Evolutionary conservation across 23 tunicate species (phyloP).

Genomic region (Styela clava): DNA sequence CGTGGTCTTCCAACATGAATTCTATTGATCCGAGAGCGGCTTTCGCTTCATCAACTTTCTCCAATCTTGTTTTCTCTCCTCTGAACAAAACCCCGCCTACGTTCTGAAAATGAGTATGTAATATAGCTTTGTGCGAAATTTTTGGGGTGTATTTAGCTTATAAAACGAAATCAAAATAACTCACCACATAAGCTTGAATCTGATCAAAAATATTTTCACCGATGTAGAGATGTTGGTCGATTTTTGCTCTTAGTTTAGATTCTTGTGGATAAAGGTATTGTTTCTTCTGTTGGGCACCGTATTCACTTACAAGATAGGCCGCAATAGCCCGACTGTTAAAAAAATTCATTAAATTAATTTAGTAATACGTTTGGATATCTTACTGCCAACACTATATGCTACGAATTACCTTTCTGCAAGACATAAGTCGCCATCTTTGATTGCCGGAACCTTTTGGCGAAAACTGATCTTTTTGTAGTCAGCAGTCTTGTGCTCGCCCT

Average conservation of each 20-base stretch:
- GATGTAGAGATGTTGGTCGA: slow-evolving; percentile 37
- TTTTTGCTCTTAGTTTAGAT: slow-evolving; percentile 34
- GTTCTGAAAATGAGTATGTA: slow-evolving; percentile 1
- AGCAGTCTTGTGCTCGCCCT: slow-evolving; percentile 25
- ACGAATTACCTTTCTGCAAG: slow-evolving; percentile 33
- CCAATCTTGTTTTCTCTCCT: slow-evolving; percentile 6
- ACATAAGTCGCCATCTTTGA: slow-evolving; percentile 30
- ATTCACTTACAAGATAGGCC: slow-evolving; percentile 49
- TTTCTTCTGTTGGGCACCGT: slow-evolving; percentile 32
- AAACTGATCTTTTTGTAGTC: slow-evolving; percentile 27
- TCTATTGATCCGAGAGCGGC: slow-evolving; percentile 5
- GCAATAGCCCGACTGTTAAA: slow-evolving; percentile 68
- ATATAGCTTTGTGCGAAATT: no score
- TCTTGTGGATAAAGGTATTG: slow-evolving; percentile 43
- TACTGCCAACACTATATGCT: no score
- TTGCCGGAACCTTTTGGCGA: slow-evolving; percentile 32
- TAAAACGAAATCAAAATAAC: no score
- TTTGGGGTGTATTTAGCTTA: no score
- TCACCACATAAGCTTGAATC: slow-evolving; percentile 6
- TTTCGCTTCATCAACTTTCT: slow-evolving; percentile 7
- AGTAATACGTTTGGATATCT: no score
- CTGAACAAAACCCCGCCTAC: slow-evolving; percentile 20
- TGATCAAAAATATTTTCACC: neutral
- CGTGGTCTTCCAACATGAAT: neutral
- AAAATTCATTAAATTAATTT: no score